A percentile compares a stretch with the other conserved stretches of the same genome.
Conservation (phyloP, 2,113 vertebrate genomes). For the Salvelinus fontinalis region DNA sequence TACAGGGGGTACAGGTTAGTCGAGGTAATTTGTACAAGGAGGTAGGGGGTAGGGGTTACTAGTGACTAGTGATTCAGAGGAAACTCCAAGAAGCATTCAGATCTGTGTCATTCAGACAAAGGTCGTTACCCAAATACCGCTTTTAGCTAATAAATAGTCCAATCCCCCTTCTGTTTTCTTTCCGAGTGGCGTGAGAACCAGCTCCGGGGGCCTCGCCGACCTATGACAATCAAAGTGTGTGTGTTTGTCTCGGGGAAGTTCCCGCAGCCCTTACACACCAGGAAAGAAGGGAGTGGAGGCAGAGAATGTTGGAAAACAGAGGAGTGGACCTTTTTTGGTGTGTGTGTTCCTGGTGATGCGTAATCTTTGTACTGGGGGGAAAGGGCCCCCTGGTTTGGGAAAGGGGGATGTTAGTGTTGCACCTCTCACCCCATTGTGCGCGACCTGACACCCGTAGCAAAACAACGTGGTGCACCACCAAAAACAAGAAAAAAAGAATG, state of each 20-base stretch:
- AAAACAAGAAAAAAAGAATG: neutral
- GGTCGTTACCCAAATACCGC: no score
- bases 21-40: neutral
- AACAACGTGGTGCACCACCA: neutral
- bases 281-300: neutral
- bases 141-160: neutral
- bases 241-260: neutral
- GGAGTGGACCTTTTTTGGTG: neutral
- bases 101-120: neutral
- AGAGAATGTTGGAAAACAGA: no score
- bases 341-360: neutral
- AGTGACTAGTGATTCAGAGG: neutral
- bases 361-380: neutral
- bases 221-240: constrained; percentile 11
- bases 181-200: constrained; percentile 64
- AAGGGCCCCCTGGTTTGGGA: neutral
- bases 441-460: neutral
- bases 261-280: no score
- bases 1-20: no score
- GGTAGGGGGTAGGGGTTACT: no score
- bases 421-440: neutral
- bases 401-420: neutral
- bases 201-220: constrained; percentile 5
- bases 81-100: neutral
- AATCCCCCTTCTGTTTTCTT: constrained; percentile 55